Percentiles rank a stretch among this genome's conserved stretches.
phyloP scores from a whole-genome alignment of 1,140 invertebrate species.

The Varroa destructor region DNA sequence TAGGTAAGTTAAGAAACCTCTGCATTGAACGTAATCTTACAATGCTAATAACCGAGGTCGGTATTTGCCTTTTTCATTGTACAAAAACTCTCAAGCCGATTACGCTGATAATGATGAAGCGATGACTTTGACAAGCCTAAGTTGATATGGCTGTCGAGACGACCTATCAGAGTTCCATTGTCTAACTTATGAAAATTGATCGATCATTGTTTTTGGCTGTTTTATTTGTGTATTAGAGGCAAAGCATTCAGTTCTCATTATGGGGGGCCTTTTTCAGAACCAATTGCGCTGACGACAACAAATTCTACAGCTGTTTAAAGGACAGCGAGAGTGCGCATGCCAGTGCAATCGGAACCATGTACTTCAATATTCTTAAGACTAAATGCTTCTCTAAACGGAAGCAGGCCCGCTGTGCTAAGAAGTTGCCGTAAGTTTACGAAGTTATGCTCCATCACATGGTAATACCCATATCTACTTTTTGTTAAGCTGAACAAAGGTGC shows the following conservation, averaged over 20 bases:
- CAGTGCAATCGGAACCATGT: constrained; percentile 49
- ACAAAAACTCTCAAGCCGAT: too few species aligned
- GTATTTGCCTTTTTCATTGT: too few species aligned
- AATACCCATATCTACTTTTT: constrained; percentile 30
- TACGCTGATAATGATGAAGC: constrained; percentile 19
- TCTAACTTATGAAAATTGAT: too few species aligned
- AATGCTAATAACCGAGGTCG: too few species aligned
- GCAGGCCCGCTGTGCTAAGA: neutral
- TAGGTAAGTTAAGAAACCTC: too few species aligned
- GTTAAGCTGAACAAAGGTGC: constrained; percentile 22
- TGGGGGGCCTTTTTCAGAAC: constrained; percentile 42
- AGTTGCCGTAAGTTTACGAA: neutral
- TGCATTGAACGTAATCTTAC: too few species aligned
- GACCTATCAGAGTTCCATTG: constrained; percentile 6
- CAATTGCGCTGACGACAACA: constrained; percentile 53
- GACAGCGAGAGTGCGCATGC: constrained; percentile 43
- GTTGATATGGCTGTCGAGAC: neutral
- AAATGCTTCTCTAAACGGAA: constrained; percentile 47
- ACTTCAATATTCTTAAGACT: constrained; percentile 52
- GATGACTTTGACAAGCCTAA: neutral
- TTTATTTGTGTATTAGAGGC: too few species aligned
- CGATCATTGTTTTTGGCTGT: too few species aligned
- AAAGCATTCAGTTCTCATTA: constrained; percentile 29
- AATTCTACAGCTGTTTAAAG: constrained; percentile 53
- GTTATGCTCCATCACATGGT: too few species aligned